Percentiles rank a stretch among this genome's conserved stretches.
phyloP scores from a whole-genome alignment of 2,113 vertebrate species.

The Himantopus leucocephalus region DNA sequence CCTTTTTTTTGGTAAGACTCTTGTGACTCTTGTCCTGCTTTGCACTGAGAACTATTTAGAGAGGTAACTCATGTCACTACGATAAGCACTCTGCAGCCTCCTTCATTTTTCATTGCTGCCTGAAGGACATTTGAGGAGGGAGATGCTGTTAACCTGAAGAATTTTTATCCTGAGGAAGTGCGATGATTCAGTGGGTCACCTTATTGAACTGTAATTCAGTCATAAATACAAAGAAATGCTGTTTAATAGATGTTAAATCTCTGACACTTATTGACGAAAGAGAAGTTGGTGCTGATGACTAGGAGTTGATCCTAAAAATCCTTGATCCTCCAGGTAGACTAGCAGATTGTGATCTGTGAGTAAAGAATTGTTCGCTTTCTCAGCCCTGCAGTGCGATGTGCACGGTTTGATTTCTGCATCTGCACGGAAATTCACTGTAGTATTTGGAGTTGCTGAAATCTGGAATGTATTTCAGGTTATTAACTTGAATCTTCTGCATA shows the following conservation, averaged over 20 bases:
- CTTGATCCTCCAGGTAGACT: not conserved
- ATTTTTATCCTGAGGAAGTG: slow-evolving; percentile 31
- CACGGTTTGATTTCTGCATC: not conserved
- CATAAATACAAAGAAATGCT: slow-evolving; percentile 17
- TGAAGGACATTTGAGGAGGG: slow-evolving; percentile 52
- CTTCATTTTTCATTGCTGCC: slow-evolving; percentile 66
- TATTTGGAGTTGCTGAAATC: not conserved
- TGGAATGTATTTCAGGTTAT: not conserved
- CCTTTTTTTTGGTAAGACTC: not conserved
- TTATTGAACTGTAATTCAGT: slow-evolving; percentile 44
- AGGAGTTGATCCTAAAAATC: not conserved
- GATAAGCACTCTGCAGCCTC: slow-evolving; percentile 30
- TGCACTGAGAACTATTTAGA: slow-evolving; percentile 36
- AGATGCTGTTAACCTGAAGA: slow-evolving; percentile 15
- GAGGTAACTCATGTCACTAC: slow-evolving; percentile 58
- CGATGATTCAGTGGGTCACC: not conserved
- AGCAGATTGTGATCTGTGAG: not conserved
- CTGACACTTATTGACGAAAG: not conserved
- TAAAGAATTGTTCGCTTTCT: not conserved
- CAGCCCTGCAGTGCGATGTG: not conserved
- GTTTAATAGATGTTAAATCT: slow-evolving; percentile 32
- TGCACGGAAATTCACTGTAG: not conserved
- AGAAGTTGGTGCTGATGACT: not conserved
- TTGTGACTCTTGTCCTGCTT: slow-evolving; percentile 14
- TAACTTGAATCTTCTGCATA: not conserved